These are phyloP conservation scores for Sminthurides bifidus DNA, from an alignment of 1,140 invertebrate genomes.

Conservation along the genomic window DNA sequence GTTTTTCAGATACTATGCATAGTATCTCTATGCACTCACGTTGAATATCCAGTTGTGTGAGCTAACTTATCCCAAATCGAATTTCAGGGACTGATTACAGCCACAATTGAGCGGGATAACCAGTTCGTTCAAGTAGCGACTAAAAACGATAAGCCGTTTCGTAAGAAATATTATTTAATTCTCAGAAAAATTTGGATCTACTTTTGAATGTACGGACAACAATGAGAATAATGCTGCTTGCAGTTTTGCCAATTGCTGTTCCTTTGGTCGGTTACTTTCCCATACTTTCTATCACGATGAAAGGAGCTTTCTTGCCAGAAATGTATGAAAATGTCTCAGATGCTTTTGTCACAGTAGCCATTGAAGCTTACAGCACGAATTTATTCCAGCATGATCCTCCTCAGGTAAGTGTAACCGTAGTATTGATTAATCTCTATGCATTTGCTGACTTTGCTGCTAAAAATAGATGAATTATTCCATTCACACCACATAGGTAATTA, in stretches of 20 bases:
- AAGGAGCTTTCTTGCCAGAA: conserved; percentile 20
- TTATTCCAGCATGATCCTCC: background rate
- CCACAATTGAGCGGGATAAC: conserved; percentile 3
- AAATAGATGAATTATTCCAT: background rate
- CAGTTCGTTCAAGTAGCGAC: conserved; percentile 9
- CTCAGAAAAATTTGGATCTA: background rate
- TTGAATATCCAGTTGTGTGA: background rate
- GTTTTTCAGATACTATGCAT: background rate
- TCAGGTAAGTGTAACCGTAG: background rate
- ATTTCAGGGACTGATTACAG: conserved; percentile 10
- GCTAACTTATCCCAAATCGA: background rate
- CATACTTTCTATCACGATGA: conserved; percentile 18
- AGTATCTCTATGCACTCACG: background rate
- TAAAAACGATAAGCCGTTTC: conserved; percentile 4
- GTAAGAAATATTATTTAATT: conserved; percentile 3
- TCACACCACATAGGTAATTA: background rate
- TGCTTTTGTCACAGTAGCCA: conserved; percentile 8
- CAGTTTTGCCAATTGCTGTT: background rate
- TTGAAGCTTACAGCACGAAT: conserved; percentile 14
- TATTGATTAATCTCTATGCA: background rate
- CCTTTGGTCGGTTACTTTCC: conserved; percentile 3
- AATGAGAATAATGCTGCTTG: too few species aligned
- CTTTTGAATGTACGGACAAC: too few species aligned
- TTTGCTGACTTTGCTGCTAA: background rate
- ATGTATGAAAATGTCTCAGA: conserved; percentile 17